Percentiles rank a stretch among this genome's conserved stretches.
Conservation (phyloP, 2,888 invertebrate species). For the Eilema griseolum region DNA sequence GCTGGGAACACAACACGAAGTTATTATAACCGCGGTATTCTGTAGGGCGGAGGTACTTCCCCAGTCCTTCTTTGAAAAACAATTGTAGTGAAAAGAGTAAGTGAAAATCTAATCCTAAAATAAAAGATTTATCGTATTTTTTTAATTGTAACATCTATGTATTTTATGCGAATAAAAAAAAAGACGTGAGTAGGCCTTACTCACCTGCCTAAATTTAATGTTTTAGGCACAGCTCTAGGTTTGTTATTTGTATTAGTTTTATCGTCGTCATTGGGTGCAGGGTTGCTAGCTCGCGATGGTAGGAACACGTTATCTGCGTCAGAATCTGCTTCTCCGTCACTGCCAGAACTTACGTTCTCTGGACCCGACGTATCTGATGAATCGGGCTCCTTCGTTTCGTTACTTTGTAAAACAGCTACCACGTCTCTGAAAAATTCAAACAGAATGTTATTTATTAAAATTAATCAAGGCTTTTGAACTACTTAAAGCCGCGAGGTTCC, state of each 20-base stretch:
- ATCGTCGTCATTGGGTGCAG: slow-evolving; percentile 59
- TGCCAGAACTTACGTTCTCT: slow-evolving; percentile 87
- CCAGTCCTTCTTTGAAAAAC: too few relatives aligned
- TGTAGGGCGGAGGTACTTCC: too few relatives aligned
- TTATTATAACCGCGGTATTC: too few relatives aligned
- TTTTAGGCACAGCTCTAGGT: slow-evolving; percentile 77
- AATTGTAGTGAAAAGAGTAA: too few relatives aligned
- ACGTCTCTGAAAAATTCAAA: slow-evolving; percentile 87
- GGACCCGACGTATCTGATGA: slow-evolving; percentile 89
- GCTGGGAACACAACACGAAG: too few relatives aligned
- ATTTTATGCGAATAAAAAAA: too few relatives aligned
- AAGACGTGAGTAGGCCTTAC: not conserved
- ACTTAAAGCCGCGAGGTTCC: too few relatives aligned
- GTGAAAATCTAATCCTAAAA: too few relatives aligned
- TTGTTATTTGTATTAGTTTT: slow-evolving; percentile 61
- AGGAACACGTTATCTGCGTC: slow-evolving; percentile 84
- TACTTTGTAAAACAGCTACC: slow-evolving; percentile 90
- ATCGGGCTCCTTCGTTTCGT: slow-evolving; percentile 87
- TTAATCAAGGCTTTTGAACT: too few relatives aligned
- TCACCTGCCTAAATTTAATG: slow-evolving; percentile 81
- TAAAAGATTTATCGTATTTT: too few relatives aligned
- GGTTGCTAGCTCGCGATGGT: slow-evolving; percentile 76
- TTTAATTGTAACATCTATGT: too few relatives aligned
- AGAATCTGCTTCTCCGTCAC: slow-evolving; percentile 82
- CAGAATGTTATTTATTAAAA: not conserved